Evolutionary conservation across 2,113 vertebrate species (phyloP).

Genomic region (Perca flavescens): DNA sequence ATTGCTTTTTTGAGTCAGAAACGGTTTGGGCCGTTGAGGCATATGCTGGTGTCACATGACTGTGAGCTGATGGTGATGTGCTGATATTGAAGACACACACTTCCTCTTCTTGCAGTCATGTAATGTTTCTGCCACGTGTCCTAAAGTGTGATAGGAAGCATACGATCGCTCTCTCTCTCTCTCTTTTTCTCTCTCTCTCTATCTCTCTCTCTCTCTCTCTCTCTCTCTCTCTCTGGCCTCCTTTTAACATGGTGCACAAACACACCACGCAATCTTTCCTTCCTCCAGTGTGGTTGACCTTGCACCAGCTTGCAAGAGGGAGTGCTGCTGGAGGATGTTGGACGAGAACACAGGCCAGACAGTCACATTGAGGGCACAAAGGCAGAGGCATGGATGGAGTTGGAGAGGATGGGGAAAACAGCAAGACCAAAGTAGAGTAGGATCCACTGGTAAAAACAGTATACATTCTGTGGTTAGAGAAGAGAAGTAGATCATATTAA

Average conservation of each 20-base stretch:
- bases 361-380: conserved; percentile 49
- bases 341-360: conserved; percentile 37
- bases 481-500: conserved; percentile 39
- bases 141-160: conserved; percentile 33
- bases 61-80: conserved; percentile 35
- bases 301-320: conserved; percentile 71
- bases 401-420: conserved; percentile 3
- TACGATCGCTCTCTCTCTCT: conserved; percentile 4
- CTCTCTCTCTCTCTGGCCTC: conserved; percentile 4
- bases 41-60: conserved; percentile 63
- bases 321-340: conserved; percentile 65
- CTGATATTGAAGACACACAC: conserved; percentile 43
- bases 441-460: conserved; percentile 29
- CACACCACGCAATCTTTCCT: conserved; percentile 30
- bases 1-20: conserved; percentile 40
- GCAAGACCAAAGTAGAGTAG: conserved; percentile 6
- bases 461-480: conserved; percentile 8
- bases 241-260: too few relatives aligned
- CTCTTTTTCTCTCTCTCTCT: neutral
- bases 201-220: conserved; percentile 2
- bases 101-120: conserved; percentile 49
- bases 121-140: conserved; percentile 53
- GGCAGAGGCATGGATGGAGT: conserved; percentile 14
- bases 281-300: conserved; percentile 69
- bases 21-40: conserved; percentile 41